A percentile compares a stretch with the other conserved stretches of the same genome.
Conservation (phyloP, 35 echinoderm and acorn worm genomes). For the Hemicentrotus pulcherrimus region DNA sequence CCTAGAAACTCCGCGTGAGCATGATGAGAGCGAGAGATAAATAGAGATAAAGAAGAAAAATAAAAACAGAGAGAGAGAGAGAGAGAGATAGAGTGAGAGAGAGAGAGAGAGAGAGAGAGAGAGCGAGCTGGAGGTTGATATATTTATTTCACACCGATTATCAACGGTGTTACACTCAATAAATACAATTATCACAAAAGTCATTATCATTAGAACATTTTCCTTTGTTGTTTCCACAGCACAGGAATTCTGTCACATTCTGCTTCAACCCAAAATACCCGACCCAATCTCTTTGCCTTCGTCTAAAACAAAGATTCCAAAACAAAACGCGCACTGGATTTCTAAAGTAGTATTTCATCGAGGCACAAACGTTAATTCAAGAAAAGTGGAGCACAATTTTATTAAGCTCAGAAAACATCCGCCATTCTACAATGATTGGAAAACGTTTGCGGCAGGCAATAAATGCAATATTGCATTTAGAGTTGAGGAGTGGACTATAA, state of each 20-base stretch:
- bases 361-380: background rate
- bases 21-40: no score
- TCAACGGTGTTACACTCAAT: background rate
- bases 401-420: background rate
- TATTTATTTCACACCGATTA: background rate
- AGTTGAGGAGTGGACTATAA: background rate
- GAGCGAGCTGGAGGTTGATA: no score
- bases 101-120: no score
- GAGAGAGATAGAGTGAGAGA: no score
- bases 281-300: no score
- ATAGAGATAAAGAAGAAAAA: no score
- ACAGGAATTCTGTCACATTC: no score
- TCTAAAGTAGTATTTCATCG: background rate
- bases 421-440: background rate
- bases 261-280: no score
- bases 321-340: background rate
- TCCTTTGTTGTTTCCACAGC: background rate
- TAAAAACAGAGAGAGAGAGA: no score
- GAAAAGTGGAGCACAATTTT: background rate
- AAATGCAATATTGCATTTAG: background rate
- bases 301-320: background rate
- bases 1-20: no score
- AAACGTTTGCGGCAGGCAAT: background rate
- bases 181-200: background rate
- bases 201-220: background rate